Evolutionary conservation across 2,797 vertebrate species (phyloP).

Genomic region (Macropodus opercularis): DNA sequence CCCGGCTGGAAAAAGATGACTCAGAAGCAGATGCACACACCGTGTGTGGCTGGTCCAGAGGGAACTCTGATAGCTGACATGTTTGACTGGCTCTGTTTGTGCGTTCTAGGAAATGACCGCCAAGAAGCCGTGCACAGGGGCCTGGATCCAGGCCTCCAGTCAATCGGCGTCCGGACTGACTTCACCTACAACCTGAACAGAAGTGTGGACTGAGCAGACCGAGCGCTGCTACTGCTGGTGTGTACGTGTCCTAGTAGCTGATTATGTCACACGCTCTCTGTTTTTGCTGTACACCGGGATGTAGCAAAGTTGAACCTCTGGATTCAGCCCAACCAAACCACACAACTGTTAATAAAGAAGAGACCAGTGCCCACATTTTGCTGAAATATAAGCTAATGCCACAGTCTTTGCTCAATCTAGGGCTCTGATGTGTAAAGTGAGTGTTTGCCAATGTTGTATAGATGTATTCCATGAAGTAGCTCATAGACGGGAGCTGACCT

Average conservation of each 20-base stretch:
- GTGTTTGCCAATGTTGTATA: no score
- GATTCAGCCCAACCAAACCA: no score
- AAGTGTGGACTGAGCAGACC: not conserved
- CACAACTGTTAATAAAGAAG: no score
- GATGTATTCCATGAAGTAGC: no score
- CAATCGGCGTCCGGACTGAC: slow-evolving; percentile 57
- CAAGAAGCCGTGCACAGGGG: slow-evolving; percentile 45
- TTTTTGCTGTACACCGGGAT: not conserved
- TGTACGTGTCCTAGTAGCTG: not conserved
- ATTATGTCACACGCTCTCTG: not conserved
- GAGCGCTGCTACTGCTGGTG: not conserved
- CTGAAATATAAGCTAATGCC: no score
- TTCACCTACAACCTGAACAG: slow-evolving; percentile 32
- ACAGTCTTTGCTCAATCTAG: no score
- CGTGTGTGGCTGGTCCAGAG: not conserved
- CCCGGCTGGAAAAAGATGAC: not conserved
- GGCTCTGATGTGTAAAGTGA: no score
- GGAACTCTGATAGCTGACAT: not conserved
- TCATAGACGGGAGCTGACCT: no score
- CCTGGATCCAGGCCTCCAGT: slow-evolving; percentile 64
- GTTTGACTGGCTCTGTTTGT: slow-evolving; percentile 3
- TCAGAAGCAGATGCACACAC: not conserved
- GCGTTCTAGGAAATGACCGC: slow-evolving; percentile 44
- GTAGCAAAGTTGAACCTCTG: no score
- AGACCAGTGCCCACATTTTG: no score